Evolutionary conservation across 2,797 vertebrate species (phyloP).

Genomic region (Sphenopsis melanotis): DNA sequence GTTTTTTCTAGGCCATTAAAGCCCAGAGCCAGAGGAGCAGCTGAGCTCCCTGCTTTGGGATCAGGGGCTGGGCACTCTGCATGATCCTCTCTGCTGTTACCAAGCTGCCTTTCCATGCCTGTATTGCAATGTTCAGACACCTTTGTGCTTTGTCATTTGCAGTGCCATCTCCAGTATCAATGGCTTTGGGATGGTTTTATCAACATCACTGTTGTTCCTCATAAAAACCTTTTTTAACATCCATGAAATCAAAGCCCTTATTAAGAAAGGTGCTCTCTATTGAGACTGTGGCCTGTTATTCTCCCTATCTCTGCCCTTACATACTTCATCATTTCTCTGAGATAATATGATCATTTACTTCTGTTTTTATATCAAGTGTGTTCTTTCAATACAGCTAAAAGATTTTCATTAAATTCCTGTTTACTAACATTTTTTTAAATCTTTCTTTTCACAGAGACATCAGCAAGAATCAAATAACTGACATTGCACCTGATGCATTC

Average conservation of each 20-base stretch:
- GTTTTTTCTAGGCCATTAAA: not conserved
- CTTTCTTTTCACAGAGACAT: conserved; percentile 85
- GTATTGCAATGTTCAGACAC: not conserved
- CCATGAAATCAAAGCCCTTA: not conserved
- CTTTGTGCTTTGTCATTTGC: not conserved
- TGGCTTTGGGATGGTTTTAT: not conserved
- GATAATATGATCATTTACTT: not conserved
- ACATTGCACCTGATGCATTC: conserved; percentile 94
- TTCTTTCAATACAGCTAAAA: not conserved
- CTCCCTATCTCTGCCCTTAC: not conserved
- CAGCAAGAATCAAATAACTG: conserved; percentile 99
- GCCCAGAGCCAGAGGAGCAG: rapidly evolving
- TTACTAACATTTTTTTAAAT: not conserved
- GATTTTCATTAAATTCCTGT: not conserved
- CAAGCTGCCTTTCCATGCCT: not conserved
- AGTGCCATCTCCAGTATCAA: not conserved
- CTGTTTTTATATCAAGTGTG: not conserved
- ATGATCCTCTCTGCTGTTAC: rapidly evolving
- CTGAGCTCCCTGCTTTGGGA: not conserved
- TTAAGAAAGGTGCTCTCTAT: not conserved
- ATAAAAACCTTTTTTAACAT: not conserved
- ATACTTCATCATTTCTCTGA: not conserved
- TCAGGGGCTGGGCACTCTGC: not conserved
- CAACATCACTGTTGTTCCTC: not conserved
- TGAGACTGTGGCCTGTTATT: not conserved